Base-by-base conservation (phyloP, 2,797 vertebrate genomes). In the Enteromius mattozi region DNA sequence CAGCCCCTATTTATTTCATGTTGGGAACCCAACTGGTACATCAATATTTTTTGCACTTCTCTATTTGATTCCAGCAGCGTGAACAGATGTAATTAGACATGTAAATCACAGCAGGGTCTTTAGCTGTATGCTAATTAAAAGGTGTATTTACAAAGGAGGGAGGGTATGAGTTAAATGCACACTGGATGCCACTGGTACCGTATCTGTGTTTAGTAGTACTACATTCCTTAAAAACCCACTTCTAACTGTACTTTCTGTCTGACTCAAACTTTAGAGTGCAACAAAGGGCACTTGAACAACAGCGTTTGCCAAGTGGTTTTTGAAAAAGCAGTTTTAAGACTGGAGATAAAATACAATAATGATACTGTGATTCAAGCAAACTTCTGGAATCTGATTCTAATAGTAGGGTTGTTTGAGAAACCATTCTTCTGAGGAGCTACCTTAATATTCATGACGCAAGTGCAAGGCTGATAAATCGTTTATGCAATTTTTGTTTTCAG, bases 111-210 rank as follows among this genome's bases (percentile, higher is more conserved):
- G 82, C 80, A 72, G 68, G 79, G 40, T 87, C 72, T 83, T 89
- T 75, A 80, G 78, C 65, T 59, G n/a, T 72, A 86, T 84, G 78
- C 77, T 88, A 90, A 90, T 90, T 87, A 89, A 88, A 87, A 83
- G 71, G 66, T 87, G 81, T 47, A 82, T 88, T 85, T 86, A 74
- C 84, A 76, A 87, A 83, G 51, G 30, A 35, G 68, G 61, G 61
- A 82, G 51, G 51, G 76, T 40, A 77, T 78, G 54, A 86, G 49
- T 86, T 86, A 78, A 86, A 81, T 69, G 13, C 69, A 77, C 45
- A 59, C 47, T 17, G 33, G 47, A 47, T 75, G 47, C 72, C 56
- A n/a, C 68, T 70, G 51, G 77, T 42, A 80, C n/a, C 7, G 13
- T 14, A 49, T 65, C 75, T 63, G 69, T 74, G 21, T 70, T 69